Conservation (phyloP, 2,797 vertebrate genomes). For the Rhinophrynus dorsalis region DNA sequence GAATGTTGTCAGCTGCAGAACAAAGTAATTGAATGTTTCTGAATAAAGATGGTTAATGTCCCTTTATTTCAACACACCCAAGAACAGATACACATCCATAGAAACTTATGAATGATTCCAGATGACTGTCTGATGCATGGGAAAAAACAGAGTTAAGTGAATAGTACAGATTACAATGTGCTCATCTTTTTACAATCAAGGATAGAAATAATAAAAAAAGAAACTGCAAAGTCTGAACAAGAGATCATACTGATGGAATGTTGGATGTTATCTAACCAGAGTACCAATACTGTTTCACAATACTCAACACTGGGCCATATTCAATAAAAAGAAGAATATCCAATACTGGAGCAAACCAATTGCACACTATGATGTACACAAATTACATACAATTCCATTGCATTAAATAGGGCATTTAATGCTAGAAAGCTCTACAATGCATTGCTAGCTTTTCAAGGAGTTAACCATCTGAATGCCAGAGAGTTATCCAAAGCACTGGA, state of each 20-base stretch:
- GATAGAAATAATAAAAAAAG: no score
- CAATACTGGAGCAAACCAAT: no score
- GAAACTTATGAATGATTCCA: constrained; percentile 44
- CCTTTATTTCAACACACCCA: constrained; percentile 5
- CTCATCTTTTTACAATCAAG: constrained; percentile 40
- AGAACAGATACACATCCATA: constrained; percentile 9
- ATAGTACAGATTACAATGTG: constrained; percentile 14
- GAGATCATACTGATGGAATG: constrained; percentile 5
- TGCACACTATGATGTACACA: no score
- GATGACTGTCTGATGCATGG: constrained; percentile 36
- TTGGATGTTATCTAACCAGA: not conserved
- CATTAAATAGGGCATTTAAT: no score
- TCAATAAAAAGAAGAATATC: no score
- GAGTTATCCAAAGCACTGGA: no score
- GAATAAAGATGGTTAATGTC: constrained; percentile 23
- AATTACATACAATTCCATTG: no score
- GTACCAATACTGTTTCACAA: not conserved
- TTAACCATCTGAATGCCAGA: no score
- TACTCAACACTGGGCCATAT: no score
- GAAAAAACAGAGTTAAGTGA: constrained; percentile 12
- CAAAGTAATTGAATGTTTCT: constrained; percentile 19
- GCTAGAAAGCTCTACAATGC: no score
- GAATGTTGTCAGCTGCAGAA: constrained; percentile 13
- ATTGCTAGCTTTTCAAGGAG: no score
- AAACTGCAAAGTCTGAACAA: constrained; percentile 10